Base-by-base conservation (phyloP, 2,888 invertebrate species). In the Ecdyonurus torrentis region DNA sequence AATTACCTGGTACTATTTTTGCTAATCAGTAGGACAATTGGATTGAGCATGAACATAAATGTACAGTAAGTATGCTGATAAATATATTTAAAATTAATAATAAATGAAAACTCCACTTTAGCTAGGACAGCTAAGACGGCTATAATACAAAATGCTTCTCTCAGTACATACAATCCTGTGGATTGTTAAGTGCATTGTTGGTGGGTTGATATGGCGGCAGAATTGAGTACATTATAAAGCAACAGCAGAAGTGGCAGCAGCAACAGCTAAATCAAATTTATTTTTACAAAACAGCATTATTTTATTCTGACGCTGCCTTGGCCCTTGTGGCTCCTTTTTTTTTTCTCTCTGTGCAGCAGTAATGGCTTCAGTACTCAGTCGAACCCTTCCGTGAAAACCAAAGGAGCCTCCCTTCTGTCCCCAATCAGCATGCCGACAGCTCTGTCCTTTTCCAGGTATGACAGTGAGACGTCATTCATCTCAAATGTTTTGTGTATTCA, bases 361-460 rank as follows among this genome's bases (percentile, higher is more conserved):
- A 66, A 66, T 65, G 67, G 66, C 62, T 67, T 67, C 64, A 66
- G 66, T 65, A 69, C 71, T 66, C 69, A 71, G 67, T 68, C 71
- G 61, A 71, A 70, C 65, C 71, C 72, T 62, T 22, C 55, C 55
- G 69, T 68, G 61, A 64, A 66, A 55, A 67, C 67, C 59, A 61
- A 65, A 59, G 68, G 67, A 22, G 59, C 65, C 61, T 65, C 72
- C 66, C 77, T 79, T 70, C 75, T 81, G 69, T 79, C 81, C 70
- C 82, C 81, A 67, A 81, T 81, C 74, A 79, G 78, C 74, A 81
- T 81, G 77, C 79, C 81, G 69, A 73, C 79, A 69, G 74, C 77
- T 69, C 75, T 79, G 68, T 80, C 79, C 70, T 81, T 78, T 72
- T 79, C 77, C 79, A 82, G 82, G 82, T 82, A 81, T 37, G 37